phyloP scores from a whole-genome alignment of 2,113 vertebrate genomes.

The Antechinus flavipes region DNA sequence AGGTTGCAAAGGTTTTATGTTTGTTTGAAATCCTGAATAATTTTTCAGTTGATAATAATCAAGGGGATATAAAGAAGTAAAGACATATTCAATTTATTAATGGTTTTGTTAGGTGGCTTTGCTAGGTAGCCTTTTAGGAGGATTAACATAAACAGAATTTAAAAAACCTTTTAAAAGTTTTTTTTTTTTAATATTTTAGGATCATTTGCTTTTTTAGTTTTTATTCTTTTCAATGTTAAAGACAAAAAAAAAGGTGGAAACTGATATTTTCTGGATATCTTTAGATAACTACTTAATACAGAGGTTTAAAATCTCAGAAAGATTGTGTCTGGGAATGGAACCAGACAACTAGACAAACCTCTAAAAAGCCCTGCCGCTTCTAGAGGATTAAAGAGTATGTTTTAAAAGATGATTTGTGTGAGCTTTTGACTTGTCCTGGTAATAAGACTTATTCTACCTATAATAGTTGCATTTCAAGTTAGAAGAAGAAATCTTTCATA shows the following conservation, averaged over 20 bases:
- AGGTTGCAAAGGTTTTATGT: background rate
- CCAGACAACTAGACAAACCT: background rate
- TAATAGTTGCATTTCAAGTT: constrained; percentile 9
- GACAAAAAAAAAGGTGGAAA: background rate
- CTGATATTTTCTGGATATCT: background rate
- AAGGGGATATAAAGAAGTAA: background rate
- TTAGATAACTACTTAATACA: constrained; percentile 5
- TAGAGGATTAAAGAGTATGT: background rate
- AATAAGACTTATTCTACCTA: background rate
- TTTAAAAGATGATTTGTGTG: constrained; percentile 31
- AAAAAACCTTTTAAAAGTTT: background rate
- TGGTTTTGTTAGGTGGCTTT: background rate
- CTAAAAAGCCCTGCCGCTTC: background rate
- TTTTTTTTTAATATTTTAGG: too few species aligned
- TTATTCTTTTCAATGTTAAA: background rate
- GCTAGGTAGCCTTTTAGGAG: background rate
- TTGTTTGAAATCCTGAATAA: constrained; percentile 8
- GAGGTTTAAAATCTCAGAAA: constrained; percentile 11
- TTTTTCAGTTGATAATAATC: background rate
- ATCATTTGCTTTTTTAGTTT: background rate
- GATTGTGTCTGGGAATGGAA: background rate
- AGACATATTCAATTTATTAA: background rate
- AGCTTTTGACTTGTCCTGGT: background rate
- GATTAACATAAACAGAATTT: background rate
- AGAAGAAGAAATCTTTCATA: background rate